These are phyloP conservation scores for Chrysotoxum bicinctum DNA, from an alignment of 2,888 invertebrate species.

Conservation along the genomic window DNA sequence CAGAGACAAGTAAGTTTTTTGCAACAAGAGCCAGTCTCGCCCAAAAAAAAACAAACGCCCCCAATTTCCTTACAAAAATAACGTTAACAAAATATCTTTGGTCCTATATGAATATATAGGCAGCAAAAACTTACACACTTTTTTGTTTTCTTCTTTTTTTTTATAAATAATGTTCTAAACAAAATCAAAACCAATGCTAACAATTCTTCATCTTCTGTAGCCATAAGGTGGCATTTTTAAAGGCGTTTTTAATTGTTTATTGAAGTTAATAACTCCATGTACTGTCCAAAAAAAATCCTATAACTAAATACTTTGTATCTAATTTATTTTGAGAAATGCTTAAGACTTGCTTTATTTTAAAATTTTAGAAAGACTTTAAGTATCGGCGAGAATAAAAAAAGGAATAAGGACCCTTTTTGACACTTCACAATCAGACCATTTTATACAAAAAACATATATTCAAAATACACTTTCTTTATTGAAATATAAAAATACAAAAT, in stretches of 20 bases:
- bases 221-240: slow-evolving; percentile 17
- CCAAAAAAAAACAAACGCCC: slow-evolving; percentile 41
- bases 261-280: slow-evolving; percentile 57
- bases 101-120: slow-evolving; percentile 29
- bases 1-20: slow-evolving; percentile 81
- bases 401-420: background rate
- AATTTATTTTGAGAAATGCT: slow-evolving; percentile 53
- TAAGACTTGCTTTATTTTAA: slow-evolving; percentile 45
- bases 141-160: slow-evolving; percentile 34
- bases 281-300: slow-evolving; percentile 34
- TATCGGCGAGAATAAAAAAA: background rate
- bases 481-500: background rate
- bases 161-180: slow-evolving; percentile 44
- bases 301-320: slow-evolving; percentile 57
- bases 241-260: slow-evolving; percentile 24
- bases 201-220: slow-evolving; percentile 28
- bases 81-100: slow-evolving; percentile 57
- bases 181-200: slow-evolving; percentile 28
- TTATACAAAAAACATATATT: background rate
- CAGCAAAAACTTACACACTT: slow-evolving; percentile 47
- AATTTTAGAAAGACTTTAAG: background rate
- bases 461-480: slow-evolving; percentile 22
- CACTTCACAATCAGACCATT: background rate
- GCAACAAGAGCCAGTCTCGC: slow-evolving; percentile 43
- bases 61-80: slow-evolving; percentile 58